Evolutionary conservation across 2,113 vertebrate species (phyloP).

Genomic region (Sus scrofa): DNA sequence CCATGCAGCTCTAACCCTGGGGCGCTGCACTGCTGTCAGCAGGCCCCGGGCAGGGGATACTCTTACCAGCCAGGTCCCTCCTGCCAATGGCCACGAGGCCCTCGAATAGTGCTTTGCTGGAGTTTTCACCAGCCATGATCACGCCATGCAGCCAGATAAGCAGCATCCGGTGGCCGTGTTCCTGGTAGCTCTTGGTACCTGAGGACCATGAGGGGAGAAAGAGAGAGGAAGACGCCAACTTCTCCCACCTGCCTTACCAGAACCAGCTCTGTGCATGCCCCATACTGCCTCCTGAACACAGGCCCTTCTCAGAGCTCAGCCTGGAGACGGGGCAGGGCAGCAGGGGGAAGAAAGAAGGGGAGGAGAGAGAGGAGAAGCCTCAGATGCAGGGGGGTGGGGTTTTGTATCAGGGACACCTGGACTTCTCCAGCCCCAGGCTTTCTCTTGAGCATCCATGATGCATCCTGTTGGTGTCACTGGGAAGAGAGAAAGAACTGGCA

Average conservation of each 20-base stretch:
- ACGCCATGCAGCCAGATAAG: conserved; percentile 95
- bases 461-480: background rate
- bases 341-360: no score
- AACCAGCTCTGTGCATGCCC: background rate
- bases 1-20: background rate
- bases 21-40: background rate
- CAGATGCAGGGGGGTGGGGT: background rate
- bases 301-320: background rate
- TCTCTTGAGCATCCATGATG: background rate
- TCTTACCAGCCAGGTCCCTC: conserved; percentile 93
- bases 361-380: background rate
- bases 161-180: conserved; percentile 95
- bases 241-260: no score
- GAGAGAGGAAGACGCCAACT: background rate
- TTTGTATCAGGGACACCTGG: background rate
- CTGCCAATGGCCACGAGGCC: conserved; percentile 92
- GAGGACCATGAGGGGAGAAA: background rate
- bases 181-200: conserved; percentile 94
- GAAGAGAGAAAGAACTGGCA: background rate
- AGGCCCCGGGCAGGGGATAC: background rate
- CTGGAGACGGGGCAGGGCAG: background rate
- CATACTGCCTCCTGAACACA: background rate
- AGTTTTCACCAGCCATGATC: conserved; percentile 89
- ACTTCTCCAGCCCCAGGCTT: background rate
- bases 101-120: conserved; percentile 93